Evolutionary conservation across 1,140 invertebrate genomes (phyloP), one percentile per base, ranked within the genome.

Genomic region (Nasonia giraulti): DNA sequence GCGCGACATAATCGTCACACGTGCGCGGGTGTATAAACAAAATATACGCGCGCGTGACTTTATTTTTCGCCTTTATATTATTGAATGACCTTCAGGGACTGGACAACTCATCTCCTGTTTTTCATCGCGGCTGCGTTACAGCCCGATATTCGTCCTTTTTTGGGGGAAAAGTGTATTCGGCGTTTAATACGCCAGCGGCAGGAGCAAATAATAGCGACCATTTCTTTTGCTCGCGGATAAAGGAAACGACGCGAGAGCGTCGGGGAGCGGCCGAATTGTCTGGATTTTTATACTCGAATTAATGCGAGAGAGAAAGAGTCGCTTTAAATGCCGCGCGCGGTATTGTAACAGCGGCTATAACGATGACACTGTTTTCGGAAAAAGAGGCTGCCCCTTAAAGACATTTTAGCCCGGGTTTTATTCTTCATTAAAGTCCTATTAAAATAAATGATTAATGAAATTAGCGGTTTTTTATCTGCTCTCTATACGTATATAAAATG

Each of bases 1-100:
- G 33, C 80, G 31, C 74, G 80, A 75, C 80, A 66, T 75, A 50
- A 82, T 82, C 80, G 68, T 68, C 62, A 44, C 2, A 47, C 55
- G 20, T 12, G 81, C 11, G 47, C 20, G 50, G 71, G 66, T 76
- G 68, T 12, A 76, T 82, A 77, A 66, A 76, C 66, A 83, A 83
- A 76, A 66, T 82, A 31, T 23, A n/a, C 4, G 12, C 62, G 14
- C n/a, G 10, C 55, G n/a, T n/a, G 2, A 66, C 76, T 78, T 37
- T 27, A 68, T 44, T 44, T 2, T 27, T 37, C 75, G 0, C n/a
- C 20, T 40, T 37, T 23, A 77, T 77, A 27, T 27, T 27, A 27
- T 27, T 44, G 37, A 20, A 37, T n/a, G 37, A 44, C 37, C 14
- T 44, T 12, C 37, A 14, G 31, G 14, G 33, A 27, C 27, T 27